Percentiles rank a stretch among this genome's conserved stretches.
Evolutionary conservation across 2,797 vertebrate genomes (phyloP).

Genomic region (Halcyon smyrnensis): DNA sequence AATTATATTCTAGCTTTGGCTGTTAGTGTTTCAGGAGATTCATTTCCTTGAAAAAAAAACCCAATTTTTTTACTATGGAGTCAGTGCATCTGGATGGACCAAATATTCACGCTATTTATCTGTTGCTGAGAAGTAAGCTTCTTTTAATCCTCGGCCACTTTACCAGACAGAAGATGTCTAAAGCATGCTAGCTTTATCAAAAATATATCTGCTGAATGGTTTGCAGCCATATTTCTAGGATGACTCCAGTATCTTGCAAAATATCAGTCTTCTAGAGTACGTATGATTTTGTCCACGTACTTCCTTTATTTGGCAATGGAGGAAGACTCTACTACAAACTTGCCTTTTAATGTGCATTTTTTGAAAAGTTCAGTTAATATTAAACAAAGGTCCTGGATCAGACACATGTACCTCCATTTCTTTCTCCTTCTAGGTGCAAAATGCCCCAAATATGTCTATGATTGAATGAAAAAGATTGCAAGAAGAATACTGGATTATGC

Average conservation of each 20-base stretch:
- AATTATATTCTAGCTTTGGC: not conserved
- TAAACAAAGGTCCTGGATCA: not conserved
- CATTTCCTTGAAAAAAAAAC: not conserved
- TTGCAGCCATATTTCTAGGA: not conserved
- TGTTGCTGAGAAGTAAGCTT: not conserved
- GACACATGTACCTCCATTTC: not conserved
- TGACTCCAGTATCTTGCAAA: not conserved
- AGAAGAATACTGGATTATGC: not conserved
- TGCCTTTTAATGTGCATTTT: not conserved
- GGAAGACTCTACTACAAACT: not conserved
- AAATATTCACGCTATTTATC: not conserved
- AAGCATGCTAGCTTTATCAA: not conserved
- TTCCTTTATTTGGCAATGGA: not conserved
- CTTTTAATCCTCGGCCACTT: not conserved
- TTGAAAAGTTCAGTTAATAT: not conserved
- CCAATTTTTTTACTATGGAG: not conserved
- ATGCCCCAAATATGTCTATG: rapidly evolving
- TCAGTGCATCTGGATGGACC: not conserved
- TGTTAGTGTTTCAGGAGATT: not conserved
- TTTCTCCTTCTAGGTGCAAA: not conserved
- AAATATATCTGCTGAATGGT: not conserved
- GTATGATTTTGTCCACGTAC: rapidly evolving
- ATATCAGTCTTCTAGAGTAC: not conserved
- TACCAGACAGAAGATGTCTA: not conserved
- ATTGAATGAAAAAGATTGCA: not conserved